Conservation (phyloP, 1,140 invertebrate genomes). For the Halotydeus destructor region DNA sequence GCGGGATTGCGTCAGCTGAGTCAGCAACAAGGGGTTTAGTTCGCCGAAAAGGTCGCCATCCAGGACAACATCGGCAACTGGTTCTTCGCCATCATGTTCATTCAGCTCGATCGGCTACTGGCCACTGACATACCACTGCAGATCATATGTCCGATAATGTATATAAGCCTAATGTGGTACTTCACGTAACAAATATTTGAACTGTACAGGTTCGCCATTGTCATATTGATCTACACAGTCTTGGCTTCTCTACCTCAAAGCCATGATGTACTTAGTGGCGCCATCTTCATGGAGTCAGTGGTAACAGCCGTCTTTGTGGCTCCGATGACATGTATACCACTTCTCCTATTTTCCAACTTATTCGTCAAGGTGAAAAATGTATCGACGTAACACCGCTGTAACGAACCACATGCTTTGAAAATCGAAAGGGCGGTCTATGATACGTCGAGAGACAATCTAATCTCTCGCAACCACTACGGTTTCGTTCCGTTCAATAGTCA, state of each 20-base stretch:
- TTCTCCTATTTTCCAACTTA: too few species aligned
- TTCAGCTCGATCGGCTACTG: conserved; percentile 78
- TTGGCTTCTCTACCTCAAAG: conserved; percentile 2
- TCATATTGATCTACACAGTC: conserved; percentile 27
- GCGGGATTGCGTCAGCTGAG: too few species aligned
- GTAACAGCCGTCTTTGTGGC: conserved; percentile 4
- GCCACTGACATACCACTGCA: conserved; percentile 37
- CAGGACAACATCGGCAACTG: conserved; percentile 58
- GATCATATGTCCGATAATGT: background rate
- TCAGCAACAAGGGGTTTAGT: too few species aligned
- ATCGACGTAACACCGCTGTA: too few species aligned
- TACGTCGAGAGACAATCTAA: too few species aligned
- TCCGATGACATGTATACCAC: background rate
- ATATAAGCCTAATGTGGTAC: background rate
- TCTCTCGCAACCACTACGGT: too few species aligned
- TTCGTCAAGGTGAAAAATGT: too few species aligned
- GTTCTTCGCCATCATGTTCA: conserved; percentile 83
- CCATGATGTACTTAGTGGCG: conserved; percentile 3
- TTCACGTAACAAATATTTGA: conserved; percentile 20
- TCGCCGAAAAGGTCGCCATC: background rate
- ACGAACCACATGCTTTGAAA: too few species aligned
- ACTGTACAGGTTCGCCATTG: background rate
- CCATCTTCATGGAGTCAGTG: conserved; percentile 3
- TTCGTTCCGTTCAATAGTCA: too few species aligned
- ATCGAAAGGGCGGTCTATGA: too few species aligned